These are phyloP conservation scores for Geococcyx californianus DNA, from an alignment of 2,113 vertebrate species.

Conservation along the genomic window DNA sequence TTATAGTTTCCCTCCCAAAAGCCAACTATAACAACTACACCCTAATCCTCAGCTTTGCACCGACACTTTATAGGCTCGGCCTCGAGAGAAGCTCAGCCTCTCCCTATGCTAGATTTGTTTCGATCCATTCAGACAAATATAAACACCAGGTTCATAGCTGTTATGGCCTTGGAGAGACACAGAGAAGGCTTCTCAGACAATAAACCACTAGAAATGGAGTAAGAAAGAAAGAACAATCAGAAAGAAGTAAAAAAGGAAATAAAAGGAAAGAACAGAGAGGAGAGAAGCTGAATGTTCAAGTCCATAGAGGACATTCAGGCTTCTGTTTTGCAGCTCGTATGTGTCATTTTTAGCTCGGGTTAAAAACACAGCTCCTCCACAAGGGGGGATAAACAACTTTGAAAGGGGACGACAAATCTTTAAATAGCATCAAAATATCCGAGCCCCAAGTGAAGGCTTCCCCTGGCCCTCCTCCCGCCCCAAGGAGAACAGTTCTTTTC, in stretches of 20 bases:
- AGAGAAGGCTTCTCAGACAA: neutral
- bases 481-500: neutral
- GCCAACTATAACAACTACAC: conserved; percentile 22
- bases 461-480: neutral
- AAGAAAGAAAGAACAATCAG: neutral
- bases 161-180: neutral
- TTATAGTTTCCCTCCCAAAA: conserved; percentile 5
- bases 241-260: no score
- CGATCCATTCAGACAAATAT: neutral
- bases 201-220: neutral
- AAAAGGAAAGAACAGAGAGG: neutral
- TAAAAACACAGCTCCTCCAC: conserved; percentile 17
- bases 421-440: conserved; percentile 39
- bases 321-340: neutral
- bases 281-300: neutral
- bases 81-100: neutral
- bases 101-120: neutral
- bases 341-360: conserved; percentile 35
- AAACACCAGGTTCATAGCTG: neutral
- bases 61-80: neutral
- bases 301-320: neutral
- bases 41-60: conserved; percentile 29
- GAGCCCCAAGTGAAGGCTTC: neutral
- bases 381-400: neutral
- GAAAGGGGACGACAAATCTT: conserved; percentile 2